Evolutionary conservation across 1,140 invertebrate genomes (phyloP), one percentile per base, ranked within the genome.

Genomic region (Hormaphis cornu): DNA sequence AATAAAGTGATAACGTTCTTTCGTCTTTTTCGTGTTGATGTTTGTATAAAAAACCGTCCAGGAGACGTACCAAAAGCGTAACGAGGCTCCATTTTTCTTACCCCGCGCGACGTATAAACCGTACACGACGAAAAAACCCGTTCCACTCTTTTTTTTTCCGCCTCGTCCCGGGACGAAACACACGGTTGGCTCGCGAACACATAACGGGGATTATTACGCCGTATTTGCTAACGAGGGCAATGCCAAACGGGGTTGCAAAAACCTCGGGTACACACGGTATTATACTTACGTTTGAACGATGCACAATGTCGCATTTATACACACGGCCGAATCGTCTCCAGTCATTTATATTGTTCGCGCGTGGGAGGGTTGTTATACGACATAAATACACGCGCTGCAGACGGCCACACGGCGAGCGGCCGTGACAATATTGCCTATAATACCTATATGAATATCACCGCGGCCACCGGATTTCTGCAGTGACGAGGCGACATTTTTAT

Each of bases 211-310:
- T 66, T 66, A 66, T 66, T 66, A 28, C 61, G 61, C 61, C 50
- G 35, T 66, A 66, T 66, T 66, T 66, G 61, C 61, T 66, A 66
- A 66, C 61, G 42, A 66, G 61, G 61, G 61, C 61, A 50, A 46
- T 48, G 44, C 50, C 61, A 66, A 66, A 66, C 61, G 44, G 61
- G 18, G 50, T 66, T 66, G 61, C 50, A n/a, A n/a, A n/a, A n/a
- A n/a, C n/a, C n/a, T 48, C 35, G 61, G 44, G 46, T n/a, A 22
- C 54, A 33, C 54, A 16, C 18, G 18, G 28, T 14, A 50, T n/a
- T 33, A 44, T 58, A 50, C 48, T 33, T 53, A 53, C 5, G 12
- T n/a, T 46, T n/a, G 42, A 46, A n/a, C 12, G 12, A 46, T 46
- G 16, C n/a, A 53, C 20, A n/a, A 58, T 40, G 40, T 58, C 26